A percentile compares a stretch with the other conserved stretches of the same genome.
These are phyloP conservation scores for Zele albiditarsus DNA, from an alignment of 2,888 invertebrate species.

Conservation along the genomic window DNA sequence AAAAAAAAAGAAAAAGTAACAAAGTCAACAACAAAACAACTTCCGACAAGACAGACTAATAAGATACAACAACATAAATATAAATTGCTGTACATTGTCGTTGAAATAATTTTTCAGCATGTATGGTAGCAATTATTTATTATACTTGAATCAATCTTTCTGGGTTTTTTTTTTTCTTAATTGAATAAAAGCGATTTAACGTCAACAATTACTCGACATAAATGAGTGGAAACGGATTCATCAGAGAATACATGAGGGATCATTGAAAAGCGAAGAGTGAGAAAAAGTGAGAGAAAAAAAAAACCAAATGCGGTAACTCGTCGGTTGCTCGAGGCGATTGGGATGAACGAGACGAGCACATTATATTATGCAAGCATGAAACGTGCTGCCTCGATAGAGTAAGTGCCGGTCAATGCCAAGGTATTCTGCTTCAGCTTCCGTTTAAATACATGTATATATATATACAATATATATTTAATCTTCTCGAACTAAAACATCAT, in stretches of 20 bases:
- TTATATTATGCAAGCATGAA: constrained; percentile 64
- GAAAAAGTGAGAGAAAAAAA: constrained; percentile 20
- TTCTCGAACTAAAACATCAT: constrained; percentile 4
- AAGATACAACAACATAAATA: neutral
- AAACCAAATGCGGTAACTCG: constrained; percentile 27
- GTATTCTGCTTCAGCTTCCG: constrained; percentile 58
- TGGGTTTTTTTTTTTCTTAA: neutral
- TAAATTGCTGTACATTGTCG: neutral
- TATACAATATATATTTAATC: neutral
- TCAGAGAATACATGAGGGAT: neutral
- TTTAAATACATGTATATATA: constrained; percentile 29
- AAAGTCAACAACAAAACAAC: neutral
- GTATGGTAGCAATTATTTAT: no score
- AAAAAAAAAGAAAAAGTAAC: neutral
- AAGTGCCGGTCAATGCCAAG: constrained; percentile 72
- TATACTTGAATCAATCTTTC: no score
- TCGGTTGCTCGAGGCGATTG: constrained; percentile 51
- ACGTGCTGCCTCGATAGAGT: constrained; percentile 61
- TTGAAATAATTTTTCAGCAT: no score
- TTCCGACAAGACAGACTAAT: neutral
- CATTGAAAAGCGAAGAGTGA: neutral
- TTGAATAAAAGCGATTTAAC: neutral
- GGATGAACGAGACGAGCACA: constrained; percentile 70
- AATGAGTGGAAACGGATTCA: neutral
- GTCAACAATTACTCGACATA: neutral